phyloP scores from a whole-genome alignment of 2,113 vertebrate species.

The Podocnemis expansa region DNA sequence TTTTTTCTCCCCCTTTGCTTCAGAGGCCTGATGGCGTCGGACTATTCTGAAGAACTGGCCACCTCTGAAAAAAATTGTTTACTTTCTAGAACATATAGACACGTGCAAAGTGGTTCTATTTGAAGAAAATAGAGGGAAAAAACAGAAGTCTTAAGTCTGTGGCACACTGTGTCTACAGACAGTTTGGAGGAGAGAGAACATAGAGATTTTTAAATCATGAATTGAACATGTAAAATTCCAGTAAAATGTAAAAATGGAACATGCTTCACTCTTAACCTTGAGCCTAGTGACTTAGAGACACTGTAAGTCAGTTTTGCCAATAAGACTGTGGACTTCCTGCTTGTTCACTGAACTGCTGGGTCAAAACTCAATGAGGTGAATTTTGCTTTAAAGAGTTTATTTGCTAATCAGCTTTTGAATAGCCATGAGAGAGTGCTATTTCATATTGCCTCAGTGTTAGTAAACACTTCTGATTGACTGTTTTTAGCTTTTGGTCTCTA shows the following conservation, averaged over 20 bases:
- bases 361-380: conserved; percentile 89
- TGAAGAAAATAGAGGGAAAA: conserved; percentile 91
- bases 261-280: conserved; percentile 88
- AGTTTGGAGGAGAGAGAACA: conserved; percentile 89
- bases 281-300: conserved; percentile 92
- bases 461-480: conserved; percentile 67
- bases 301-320: conserved; percentile 87
- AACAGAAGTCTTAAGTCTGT: conserved; percentile 91
- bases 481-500: conserved; percentile 67
- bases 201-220: conserved; percentile 88
- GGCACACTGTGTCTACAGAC: conserved; percentile 86
- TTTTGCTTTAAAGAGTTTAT: conserved; percentile 83
- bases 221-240: conserved; percentile 95
- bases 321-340: conserved; percentile 90
- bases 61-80: conserved; percentile 81
- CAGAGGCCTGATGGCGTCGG: conserved; percentile 95
- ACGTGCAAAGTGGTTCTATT: conserved; percentile 87
- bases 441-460: conserved; percentile 73
- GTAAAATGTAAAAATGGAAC: conserved; percentile 91
- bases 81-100: conserved; percentile 90
- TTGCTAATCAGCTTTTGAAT: conserved; percentile 78
- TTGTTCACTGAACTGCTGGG: conserved; percentile 87
- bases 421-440: conserved; percentile 66
- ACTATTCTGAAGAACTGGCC: conserved; percentile 98
- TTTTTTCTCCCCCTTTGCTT: conserved; percentile 92